A percentile compares a stretch with the other conserved stretches of the same genome.
Conservation (phyloP, 2,113 vertebrate genomes). For the Hiodon alosoides region DNA sequence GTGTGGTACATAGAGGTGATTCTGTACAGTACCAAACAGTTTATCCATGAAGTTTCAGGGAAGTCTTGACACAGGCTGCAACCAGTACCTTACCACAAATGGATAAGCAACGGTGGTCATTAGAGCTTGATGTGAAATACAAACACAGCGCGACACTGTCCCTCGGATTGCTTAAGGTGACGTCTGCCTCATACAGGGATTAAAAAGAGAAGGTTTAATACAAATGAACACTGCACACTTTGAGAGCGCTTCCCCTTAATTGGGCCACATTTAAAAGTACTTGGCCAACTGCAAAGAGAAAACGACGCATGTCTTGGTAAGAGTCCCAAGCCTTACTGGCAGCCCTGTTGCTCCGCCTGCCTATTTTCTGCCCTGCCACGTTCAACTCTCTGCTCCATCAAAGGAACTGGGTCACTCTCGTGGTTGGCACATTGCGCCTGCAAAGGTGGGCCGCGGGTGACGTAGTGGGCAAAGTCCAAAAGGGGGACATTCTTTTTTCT, state of each 20-base stretch:
- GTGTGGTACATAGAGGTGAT: no score
- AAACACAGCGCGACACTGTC: no score
- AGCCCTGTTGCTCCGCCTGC: neutral
- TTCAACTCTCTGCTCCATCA: neutral
- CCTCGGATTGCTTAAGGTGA: neutral
- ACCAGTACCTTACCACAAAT: no score
- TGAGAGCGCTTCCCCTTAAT: slow-evolving; percentile 24
- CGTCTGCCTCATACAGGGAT: neutral
- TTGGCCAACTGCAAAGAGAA: slow-evolving; percentile 16
- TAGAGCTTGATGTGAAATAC: no score
- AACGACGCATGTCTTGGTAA: neutral
- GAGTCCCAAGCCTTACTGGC: slow-evolving; percentile 25
- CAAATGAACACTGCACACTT: neutral
- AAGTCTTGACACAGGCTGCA: no score
- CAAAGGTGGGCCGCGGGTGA: neutral
- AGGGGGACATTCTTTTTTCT: no score
- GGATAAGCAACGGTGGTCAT: no score
- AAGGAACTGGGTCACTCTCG: neutral
- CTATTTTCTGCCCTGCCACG: slow-evolving; percentile 10
- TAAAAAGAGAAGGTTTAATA: slow-evolving; percentile 33
- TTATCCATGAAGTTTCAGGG: no score
- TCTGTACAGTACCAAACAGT: no score
- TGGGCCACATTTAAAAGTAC: slow-evolving; percentile 24
- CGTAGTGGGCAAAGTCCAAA: neutral
- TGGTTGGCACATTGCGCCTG: neutral